Percentiles rank a stretch among this genome's conserved stretches.
Conservation (phyloP, 2,113 vertebrate species). For the Podocnemis expansa region DNA sequence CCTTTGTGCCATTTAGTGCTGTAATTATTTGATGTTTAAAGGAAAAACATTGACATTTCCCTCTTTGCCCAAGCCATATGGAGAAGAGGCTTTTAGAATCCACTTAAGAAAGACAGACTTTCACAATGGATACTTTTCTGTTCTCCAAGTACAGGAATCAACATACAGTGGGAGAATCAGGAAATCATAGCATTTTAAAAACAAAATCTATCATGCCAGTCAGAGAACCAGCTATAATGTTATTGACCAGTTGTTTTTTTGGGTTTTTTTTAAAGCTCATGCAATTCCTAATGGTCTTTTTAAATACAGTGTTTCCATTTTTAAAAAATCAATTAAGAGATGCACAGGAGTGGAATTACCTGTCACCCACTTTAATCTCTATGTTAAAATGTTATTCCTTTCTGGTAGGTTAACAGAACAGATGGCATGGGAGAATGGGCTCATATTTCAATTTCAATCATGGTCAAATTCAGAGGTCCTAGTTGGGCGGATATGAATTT, state of each 20-base stretch:
- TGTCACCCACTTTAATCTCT: slow-evolving; percentile 27
- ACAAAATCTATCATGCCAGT: slow-evolving; percentile 5
- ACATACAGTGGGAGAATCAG: slow-evolving; percentile 20
- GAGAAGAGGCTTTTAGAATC: slow-evolving; percentile 48
- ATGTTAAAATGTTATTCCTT: slow-evolving; percentile 24
- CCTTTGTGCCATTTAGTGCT: slow-evolving; percentile 61
- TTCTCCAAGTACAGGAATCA: slow-evolving; percentile 24
- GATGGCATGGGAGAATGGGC: slow-evolving; percentile 26
- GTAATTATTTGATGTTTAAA: slow-evolving; percentile 59
- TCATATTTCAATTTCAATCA: slow-evolving; percentile 65
- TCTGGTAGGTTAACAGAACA: slow-evolving; percentile 59
- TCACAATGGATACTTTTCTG: slow-evolving; percentile 31
- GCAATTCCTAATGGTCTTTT: not conserved
- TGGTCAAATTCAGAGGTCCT: slow-evolving; percentile 8
- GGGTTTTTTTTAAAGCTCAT: slow-evolving; percentile 20
- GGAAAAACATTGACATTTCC: slow-evolving; percentile 52
- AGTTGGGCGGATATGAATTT: slow-evolving; percentile 7
- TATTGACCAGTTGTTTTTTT: not conserved
- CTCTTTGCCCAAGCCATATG: slow-evolving; percentile 42
- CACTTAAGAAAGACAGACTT: not conserved
- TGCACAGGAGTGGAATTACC: slow-evolving; percentile 17
- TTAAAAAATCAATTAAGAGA: slow-evolving; percentile 40
- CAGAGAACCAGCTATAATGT: slow-evolving; percentile 6
- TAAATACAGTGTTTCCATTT: slow-evolving; percentile 23
- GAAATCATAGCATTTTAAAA: not conserved